Evolutionary conservation across 2,888 invertebrate genomes (phyloP).

Genomic region (Pristionchus maxplancki): DNA sequence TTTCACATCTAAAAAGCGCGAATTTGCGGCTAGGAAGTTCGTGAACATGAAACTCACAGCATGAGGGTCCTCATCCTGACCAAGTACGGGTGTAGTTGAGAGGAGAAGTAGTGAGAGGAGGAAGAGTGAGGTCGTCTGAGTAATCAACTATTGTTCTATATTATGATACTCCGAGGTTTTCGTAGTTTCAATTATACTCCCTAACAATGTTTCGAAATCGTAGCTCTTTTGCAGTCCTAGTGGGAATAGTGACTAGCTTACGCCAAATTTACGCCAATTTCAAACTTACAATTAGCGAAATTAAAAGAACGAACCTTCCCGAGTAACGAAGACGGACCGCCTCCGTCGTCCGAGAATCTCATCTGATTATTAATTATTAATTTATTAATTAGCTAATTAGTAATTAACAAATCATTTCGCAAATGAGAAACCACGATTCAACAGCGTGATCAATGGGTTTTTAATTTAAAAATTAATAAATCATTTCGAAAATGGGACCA

Average conservation of each 20-base stretch:
- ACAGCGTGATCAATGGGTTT: no score
- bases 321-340: conserved; percentile 22
- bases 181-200: no score
- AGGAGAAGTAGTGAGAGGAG: conserved; percentile 13
- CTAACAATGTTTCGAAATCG: no score
- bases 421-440: neutral
- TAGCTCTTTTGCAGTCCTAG: no score
- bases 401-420: neutral
- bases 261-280: neutral
- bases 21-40: no score
- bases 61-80: conserved; percentile 14
- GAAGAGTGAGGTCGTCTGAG: conserved; percentile 14
- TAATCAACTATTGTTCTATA: no score
- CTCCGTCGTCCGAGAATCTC: conserved; percentile 35
- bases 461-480: neutral
- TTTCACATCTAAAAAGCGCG: neutral
- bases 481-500: neutral
- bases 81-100: neutral
- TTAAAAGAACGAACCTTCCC: neutral
- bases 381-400: neutral
- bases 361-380: neutral
- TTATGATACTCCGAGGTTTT: no score
- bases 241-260: no score
- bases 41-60: neutral
- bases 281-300: no score